Evolutionary conservation across 2,888 invertebrate species (phyloP).

Genomic region (Yponomeuta plumbellus): DNA sequence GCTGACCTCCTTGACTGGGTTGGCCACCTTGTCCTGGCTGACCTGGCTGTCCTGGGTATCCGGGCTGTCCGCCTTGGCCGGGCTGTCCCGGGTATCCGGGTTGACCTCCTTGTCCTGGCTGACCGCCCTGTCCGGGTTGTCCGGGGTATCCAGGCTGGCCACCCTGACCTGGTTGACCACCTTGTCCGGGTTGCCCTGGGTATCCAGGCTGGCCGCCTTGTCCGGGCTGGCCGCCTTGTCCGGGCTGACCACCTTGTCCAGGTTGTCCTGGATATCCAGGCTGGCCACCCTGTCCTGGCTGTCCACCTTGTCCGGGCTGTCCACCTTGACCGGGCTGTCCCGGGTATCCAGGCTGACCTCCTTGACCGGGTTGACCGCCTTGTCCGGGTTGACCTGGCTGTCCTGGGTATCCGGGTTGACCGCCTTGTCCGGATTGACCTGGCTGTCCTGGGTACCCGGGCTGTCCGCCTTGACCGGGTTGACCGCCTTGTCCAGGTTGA

Average conservation of each 20-base stretch:
- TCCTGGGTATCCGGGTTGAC: slow-evolving; percentile 21
- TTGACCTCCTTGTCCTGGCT: not conserved
- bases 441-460: slow-evolving; percentile 22
- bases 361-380: slow-evolving; percentile 41
- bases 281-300: slow-evolving; percentile 27
- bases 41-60: slow-evolving; percentile 21
- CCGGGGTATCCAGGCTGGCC: slow-evolving; percentile 14
- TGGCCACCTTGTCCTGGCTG: slow-evolving; percentile 17
- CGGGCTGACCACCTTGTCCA: slow-evolving; percentile 14
- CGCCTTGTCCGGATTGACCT: slow-evolving; percentile 24
- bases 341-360: slow-evolving; percentile 29
- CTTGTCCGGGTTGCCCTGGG: slow-evolving; percentile 22
- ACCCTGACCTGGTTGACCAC: slow-evolving; percentile 14
- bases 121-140: slow-evolving; percentile 11
- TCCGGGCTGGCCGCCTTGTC: slow-evolving; percentile 15
- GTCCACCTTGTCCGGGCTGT: slow-evolving; percentile 12
- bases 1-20: slow-evolving; percentile 37
- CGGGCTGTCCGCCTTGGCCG: slow-evolving; percentile 12
- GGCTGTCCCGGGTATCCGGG: slow-evolving; percentile 19
- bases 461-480: slow-evolving; percentile 23
- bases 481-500: slow-evolving; percentile 15
- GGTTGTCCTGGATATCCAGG: slow-evolving; percentile 34
- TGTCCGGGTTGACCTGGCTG: slow-evolving; percentile 28
- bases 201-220: slow-evolving; percentile 16
- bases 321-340: slow-evolving; percentile 21